A percentile compares a stretch with the other conserved stretches of the same genome.
phyloP scores from a whole-genome alignment of 2,888 invertebrate species.

The Philereme vetulata region DNA sequence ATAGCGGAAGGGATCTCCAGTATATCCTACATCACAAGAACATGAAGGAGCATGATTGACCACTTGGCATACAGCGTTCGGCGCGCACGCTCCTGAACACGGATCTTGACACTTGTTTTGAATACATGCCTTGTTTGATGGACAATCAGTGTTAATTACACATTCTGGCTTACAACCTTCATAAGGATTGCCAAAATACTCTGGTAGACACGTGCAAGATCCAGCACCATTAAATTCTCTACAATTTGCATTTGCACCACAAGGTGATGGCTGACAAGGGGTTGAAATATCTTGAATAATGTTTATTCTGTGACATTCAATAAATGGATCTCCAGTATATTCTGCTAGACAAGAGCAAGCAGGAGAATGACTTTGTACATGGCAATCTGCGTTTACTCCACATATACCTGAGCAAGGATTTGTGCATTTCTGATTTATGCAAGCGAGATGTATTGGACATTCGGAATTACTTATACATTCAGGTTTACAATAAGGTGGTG shows the following conservation, averaged over 20 bases:
- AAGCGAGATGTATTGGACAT: conserved; percentile 87
- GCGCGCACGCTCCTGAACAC: conserved; percentile 90
- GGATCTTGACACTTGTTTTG: conserved; percentile 90
- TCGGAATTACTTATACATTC: conserved; percentile 92
- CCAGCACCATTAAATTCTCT: conserved; percentile 84
- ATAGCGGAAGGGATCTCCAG: conserved; percentile 89
- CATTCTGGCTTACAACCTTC: conserved; percentile 90
- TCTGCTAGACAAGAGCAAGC: conserved; percentile 87
- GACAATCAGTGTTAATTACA: conserved; percentile 87
- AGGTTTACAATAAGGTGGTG: conserved; percentile 90
- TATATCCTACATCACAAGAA: conserved; percentile 86
- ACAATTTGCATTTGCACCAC: conserved; percentile 86
- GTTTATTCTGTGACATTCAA: conserved; percentile 80
- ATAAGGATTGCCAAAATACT: conserved; percentile 90
- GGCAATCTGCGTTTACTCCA: conserved; percentile 89
- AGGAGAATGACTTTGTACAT: conserved; percentile 89
- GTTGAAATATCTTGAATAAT: conserved; percentile 70
- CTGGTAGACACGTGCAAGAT: conserved; percentile 88
- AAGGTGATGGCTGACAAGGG: conserved; percentile 86
- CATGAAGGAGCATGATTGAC: conserved; percentile 88
- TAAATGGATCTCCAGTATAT: conserved; percentile 90
- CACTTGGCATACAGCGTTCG: conserved; percentile 89
- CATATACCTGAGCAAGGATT: conserved; percentile 90
- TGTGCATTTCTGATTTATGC: conserved; percentile 89
- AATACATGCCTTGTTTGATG: conserved; percentile 87